These are phyloP conservation scores for Abramis brama DNA, from an alignment of 2,113 vertebrate genomes.

Conservation along the genomic window DNA sequence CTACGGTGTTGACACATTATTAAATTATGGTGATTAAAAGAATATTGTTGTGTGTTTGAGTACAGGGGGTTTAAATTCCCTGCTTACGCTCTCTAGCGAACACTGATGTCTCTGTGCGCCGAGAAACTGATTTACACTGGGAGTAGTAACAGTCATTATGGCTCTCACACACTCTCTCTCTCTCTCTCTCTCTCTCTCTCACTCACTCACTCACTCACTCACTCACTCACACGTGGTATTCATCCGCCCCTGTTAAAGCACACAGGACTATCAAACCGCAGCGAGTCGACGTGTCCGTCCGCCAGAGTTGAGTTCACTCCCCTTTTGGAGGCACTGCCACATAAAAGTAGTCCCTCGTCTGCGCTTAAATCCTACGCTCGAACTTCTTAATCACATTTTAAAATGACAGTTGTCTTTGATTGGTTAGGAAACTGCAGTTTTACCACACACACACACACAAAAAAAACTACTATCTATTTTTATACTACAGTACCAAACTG, in stretches of 20 bases:
- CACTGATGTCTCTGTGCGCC: conserved; percentile 63
- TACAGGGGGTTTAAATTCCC: conserved; percentile 76
- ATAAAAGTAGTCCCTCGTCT: conserved; percentile 45
- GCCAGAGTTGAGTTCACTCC: conserved; percentile 61
- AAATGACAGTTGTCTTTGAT: neutral
- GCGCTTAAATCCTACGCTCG: neutral
- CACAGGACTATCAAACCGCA: conserved; percentile 62
- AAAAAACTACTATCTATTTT: neutral
- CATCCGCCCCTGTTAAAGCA: conserved; percentile 72
- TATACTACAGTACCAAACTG: neutral
- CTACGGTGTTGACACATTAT: conserved; percentile 70
- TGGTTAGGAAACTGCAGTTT: neutral
- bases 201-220: neutral
- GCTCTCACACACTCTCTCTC: conserved; percentile 16
- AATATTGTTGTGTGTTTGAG: conserved; percentile 55
- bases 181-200: neutral
- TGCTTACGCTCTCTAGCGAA: conserved; percentile 71
- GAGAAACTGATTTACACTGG: conserved; percentile 65
- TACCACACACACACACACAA: neutral
- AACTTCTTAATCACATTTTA: neutral
- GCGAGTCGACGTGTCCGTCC: conserved; percentile 62
- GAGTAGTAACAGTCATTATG: conserved; percentile 59
- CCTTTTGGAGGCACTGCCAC: conserved; percentile 30
- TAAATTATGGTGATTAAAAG: conserved; percentile 1
- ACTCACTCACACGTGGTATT: conserved; percentile 60